Base-by-base conservation (phyloP, 2,888 invertebrate genomes). In the Ophion costatus region DNA sequence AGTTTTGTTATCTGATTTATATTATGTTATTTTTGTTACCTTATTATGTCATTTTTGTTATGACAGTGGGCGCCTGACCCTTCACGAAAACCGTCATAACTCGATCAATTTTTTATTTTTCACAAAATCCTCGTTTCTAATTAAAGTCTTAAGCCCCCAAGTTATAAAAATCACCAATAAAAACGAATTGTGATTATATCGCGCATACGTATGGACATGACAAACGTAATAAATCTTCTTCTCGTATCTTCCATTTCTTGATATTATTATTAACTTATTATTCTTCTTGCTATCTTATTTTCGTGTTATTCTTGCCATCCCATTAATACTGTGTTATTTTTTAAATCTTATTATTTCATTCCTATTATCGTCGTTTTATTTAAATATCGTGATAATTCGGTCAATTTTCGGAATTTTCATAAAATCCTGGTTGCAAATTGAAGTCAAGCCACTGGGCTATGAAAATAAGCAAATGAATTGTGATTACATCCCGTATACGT, bases 401-500 rank as follows among this genome's bases (percentile, higher is more conserved):
- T 29, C 29, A 29, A 29, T 29, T 29, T 29, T 29, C 29, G 29
- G 29, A 29, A 29, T 29, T 29, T 29, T 29, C 29, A 4, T 29
- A 29, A 29, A 29, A 29, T 29, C 29, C 29, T 29, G 4, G 29
- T 3, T 29, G 17, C 51, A 51, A 17, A 7, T 51, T 51, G 51
- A 51, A 51, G 17, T 51, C 51, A 51, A 14, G 51, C 51, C 51
- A 51, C 11, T 51, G 0, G 17, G 51, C 29, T 29, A 29, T 29
- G 29, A 29, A 29, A 29, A 29, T 29, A 29, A 29, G 29, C 29
- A 29, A 29, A 29, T 29, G 4, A 29, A 45, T 51, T 78, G 51
- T 61, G 51, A 59, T 67, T 63, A 64, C 69, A 64, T 67, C 38
- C 17, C 67, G 66, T 59, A 45, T 38, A 20, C 33, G n/a, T n/a